Conservation (phyloP, 2,888 invertebrate species). For the Drosophila picticornis region DNA sequence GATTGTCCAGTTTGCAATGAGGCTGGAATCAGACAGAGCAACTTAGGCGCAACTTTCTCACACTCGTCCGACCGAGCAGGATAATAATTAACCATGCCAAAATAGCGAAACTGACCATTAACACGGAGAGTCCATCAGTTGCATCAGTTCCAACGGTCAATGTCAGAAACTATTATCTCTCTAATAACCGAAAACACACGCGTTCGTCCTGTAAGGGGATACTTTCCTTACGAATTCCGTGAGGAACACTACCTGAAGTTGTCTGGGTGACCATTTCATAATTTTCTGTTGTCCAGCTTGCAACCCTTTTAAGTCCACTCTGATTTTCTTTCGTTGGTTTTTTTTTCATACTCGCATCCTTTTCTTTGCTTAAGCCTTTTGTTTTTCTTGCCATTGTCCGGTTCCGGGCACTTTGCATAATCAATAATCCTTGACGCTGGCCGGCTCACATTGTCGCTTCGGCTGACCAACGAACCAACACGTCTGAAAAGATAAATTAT, state of each 20-base stretch:
- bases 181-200: constrained; percentile 84
- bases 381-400: constrained; percentile 73
- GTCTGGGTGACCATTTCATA: constrained; percentile 51
- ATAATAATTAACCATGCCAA: constrained; percentile 84
- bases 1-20: constrained; percentile 36
- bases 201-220: constrained; percentile 75
- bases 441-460: constrained; percentile 73
- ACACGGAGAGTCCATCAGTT: constrained; percentile 51
- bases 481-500: constrained; percentile 84
- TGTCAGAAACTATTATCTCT: constrained; percentile 82
- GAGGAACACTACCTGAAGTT: constrained; percentile 55
- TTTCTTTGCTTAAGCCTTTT: constrained; percentile 80
- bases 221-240: constrained; percentile 63
- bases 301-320: constrained; percentile 59
- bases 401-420: constrained; percentile 83
- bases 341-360: constrained; percentile 41
- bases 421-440: constrained; percentile 84
- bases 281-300: constrained; percentile 65
- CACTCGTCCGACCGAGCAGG: constrained; percentile 57
- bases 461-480: constrained; percentile 80
- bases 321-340: constrained; percentile 17
- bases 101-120: constrained; percentile 83
- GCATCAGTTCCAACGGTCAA: constrained; percentile 65
- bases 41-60: constrained; percentile 79
- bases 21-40: constrained; percentile 33